Evolutionary conservation across 1,140 invertebrate genomes (phyloP).

Genomic region (Drosophila punjabiensis): DNA sequence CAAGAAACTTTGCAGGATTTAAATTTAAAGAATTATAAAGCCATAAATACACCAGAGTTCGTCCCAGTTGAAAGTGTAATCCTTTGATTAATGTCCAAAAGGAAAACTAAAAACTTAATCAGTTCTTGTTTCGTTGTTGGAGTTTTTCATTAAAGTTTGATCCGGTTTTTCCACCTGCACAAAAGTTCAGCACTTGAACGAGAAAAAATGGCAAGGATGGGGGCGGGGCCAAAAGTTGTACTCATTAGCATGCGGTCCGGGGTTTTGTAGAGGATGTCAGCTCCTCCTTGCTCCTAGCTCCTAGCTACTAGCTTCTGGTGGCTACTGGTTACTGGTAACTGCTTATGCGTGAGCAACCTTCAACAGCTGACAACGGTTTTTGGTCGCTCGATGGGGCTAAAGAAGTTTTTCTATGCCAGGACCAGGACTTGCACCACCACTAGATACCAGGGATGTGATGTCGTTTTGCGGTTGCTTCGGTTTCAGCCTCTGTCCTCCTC

Average conservation of each 20-base stretch:
- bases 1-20: not conserved
- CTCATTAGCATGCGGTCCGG: slow-evolving; percentile 74
- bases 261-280: slow-evolving; percentile 25
- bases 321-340: slow-evolving; percentile 30
- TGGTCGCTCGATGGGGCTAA: slow-evolving; percentile 33
- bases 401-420: slow-evolving; percentile 60
- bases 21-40: not conserved
- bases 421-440: slow-evolving; percentile 5
- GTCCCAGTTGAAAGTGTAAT: not conserved
- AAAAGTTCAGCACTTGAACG: slow-evolving; percentile 64
- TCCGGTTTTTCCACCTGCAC: slow-evolving; percentile 27
- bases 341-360: slow-evolving; percentile 69
- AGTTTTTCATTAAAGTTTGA: slow-evolving; percentile 68
- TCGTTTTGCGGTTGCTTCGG: slow-evolving; percentile 55
- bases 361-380: slow-evolving; percentile 62
- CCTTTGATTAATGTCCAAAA: slow-evolving; percentile 16
- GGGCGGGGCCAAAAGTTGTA: slow-evolving; percentile 50
- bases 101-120: slow-evolving; percentile 44
- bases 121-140: slow-evolving; percentile 48
- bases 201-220: slow-evolving; percentile 41
- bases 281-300: slow-evolving; percentile 1
- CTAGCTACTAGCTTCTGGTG: slow-evolving; percentile 13
- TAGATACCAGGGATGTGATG: slow-evolving; percentile 54
- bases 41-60: not conserved
- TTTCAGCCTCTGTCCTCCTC: no score